Conservation (phyloP, 2,113 vertebrate species). For the Polypterus senegalus region DNA sequence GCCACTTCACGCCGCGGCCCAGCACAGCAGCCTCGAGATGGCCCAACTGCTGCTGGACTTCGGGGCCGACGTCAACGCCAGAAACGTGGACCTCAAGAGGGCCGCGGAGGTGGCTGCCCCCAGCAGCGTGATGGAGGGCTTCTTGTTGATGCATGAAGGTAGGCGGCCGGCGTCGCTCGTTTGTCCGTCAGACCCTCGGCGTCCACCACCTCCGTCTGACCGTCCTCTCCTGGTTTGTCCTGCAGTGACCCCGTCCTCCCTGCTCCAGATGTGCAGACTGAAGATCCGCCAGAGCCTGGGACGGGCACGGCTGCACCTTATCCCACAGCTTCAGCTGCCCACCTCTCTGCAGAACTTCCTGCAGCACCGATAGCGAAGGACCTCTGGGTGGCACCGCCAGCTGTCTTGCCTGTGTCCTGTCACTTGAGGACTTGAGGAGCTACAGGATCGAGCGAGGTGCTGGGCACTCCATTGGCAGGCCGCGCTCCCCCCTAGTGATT, state of each 20-base stretch:
- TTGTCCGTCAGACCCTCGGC: background rate
- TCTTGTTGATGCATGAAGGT: slow-evolving; percentile 82
- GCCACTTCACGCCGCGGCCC: slow-evolving; percentile 78
- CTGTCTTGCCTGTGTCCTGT: too few species aligned
- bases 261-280: slow-evolving; percentile 77
- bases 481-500: too few species aligned
- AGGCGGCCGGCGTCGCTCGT: background rate
- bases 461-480: too few species aligned
- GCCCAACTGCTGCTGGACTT: slow-evolving; percentile 79
- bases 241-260: slow-evolving; percentile 68
- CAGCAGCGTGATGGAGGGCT: slow-evolving; percentile 66
- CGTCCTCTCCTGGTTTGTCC: slow-evolving; percentile 7
- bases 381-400: too few species aligned
- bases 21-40: slow-evolving; percentile 61
- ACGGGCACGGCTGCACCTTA: slow-evolving; percentile 63
- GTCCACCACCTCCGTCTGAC: background rate
- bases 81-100: slow-evolving; percentile 68
- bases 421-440: too few species aligned
- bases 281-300: slow-evolving; percentile 69
- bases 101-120: slow-evolving; percentile 72
- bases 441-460: too few species aligned
- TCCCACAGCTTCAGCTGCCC: slow-evolving; percentile 75
- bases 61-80: slow-evolving; percentile 78
- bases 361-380: slow-evolving; percentile 59
- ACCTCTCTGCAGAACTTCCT: slow-evolving; percentile 70